Evolutionary conservation across 2,888 invertebrate genomes (phyloP).

Genomic region (Ditylenchus weischeri): DNA sequence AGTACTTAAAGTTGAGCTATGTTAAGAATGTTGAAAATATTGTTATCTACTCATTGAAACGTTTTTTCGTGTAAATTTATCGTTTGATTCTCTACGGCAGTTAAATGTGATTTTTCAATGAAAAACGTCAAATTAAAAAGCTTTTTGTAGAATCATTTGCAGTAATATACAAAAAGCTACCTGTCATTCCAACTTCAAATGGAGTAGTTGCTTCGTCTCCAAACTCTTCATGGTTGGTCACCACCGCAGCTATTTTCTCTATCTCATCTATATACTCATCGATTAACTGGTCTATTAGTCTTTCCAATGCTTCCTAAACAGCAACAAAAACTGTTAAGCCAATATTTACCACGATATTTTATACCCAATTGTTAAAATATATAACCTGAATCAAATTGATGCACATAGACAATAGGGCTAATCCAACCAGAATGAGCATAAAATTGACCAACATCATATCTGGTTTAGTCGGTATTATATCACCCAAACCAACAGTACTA

Average conservation of each 20-base stretch:
- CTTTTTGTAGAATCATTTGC: no score
- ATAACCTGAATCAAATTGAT: conserved; percentile 46
- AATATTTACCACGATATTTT: neutral
- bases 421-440: conserved; percentile 53
- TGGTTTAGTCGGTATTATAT: conserved; percentile 53
- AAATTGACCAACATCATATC: conserved; percentile 58
- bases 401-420: conserved; percentile 57
- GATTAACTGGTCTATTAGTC: conserved; percentile 43
- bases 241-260: conserved; percentile 55
- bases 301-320: conserved; percentile 41
- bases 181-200: conserved; percentile 49
- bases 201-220: conserved; percentile 48
- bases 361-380: conserved; percentile 2
- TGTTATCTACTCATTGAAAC: no score
- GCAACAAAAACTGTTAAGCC: no score
- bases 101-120: no score
- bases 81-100: no score
- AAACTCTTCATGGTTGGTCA: conserved; percentile 42
- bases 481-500: conserved; percentile 57
- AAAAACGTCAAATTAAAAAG: no score
- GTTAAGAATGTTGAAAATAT: no score
- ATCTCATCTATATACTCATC: conserved; percentile 55
- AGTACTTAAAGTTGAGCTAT: no score
- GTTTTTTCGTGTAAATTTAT: no score
- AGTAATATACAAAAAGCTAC: conserved; percentile 6